Evolutionary conservation across 2,113 vertebrate species (phyloP).

Genomic region (Cyprinodon brontotheroides): DNA sequence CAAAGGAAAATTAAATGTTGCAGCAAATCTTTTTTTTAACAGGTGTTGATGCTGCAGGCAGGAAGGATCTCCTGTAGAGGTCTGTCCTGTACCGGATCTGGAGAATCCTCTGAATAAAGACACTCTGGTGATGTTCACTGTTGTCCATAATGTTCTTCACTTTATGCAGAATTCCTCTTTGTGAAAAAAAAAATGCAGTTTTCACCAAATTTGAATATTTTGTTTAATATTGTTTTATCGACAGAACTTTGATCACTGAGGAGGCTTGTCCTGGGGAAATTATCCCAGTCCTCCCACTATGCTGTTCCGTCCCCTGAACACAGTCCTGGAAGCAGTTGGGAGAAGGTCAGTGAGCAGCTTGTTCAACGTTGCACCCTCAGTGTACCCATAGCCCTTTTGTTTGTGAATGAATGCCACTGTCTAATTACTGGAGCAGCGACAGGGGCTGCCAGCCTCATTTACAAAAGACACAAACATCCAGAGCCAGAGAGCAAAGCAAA

Average conservation of each 20-base stretch:
- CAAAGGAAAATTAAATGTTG: no score
- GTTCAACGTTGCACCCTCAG: constrained; percentile 43
- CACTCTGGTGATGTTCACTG: no score
- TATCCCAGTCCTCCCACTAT: constrained; percentile 14
- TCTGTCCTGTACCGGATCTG: no score
- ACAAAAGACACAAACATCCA: constrained; percentile 50
- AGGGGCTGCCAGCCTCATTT: constrained; percentile 34
- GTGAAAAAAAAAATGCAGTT: no score
- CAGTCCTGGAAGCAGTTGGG: constrained; percentile 45
- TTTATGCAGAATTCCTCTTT: no score
- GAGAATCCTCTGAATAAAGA: no score
- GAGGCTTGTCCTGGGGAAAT: background rate
- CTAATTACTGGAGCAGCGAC: constrained; percentile 64
- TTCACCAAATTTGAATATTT: no score
- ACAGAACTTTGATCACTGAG: background rate
- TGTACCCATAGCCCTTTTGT: constrained; percentile 63
- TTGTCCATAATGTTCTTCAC: no score
- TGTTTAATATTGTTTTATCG: background rate
- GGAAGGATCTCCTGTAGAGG: no score
- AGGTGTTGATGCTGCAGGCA: no score
- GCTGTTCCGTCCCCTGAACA: constrained; percentile 29
- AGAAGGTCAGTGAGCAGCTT: constrained; percentile 66
- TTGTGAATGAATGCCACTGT: constrained; percentile 62
- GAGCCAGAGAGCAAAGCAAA: constrained; percentile 51
- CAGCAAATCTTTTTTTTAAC: no score